Evolutionary conservation across 1,140 invertebrate species (phyloP), one percentile per base, ranked within the genome.

Genomic region (Ceratosolen solmsi): DNA sequence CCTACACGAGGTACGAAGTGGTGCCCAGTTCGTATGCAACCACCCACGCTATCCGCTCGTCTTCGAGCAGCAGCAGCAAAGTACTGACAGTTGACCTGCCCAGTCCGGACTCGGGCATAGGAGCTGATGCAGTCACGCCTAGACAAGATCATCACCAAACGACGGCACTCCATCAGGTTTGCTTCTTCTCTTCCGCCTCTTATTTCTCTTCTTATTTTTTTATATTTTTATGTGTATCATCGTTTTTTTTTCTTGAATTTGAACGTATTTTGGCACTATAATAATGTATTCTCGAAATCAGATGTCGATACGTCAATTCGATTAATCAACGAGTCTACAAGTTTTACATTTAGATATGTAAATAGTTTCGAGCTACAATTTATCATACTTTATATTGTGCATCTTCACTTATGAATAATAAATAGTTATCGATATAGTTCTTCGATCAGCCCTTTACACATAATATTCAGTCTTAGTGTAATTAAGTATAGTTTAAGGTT

Each of bases 91-190:
- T 98, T 84, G 97, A 98, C 92, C 93, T 98, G 84, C 97, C 97
- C 0, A 97, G 96, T 80, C 97, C 97, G 2, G 97, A 98, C 90
- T 97, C 96, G 85, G 97, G 97, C 27, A 98, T 98, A 86, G 97
- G 97, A 38, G 96, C 96, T 1, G 96, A 97, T 87, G 96, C 96
- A 84, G 96, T 97, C 87, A 98, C 97, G 46, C 97, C 97, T 58
- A 89, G 96, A 96, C 92, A 96, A 95, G 92, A 96, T 94, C 89
- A 95, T 94, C 91, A 95, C 96, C 87, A 90, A 30, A 88, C 90
- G 33, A 90, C 90, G 65, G 88, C 91, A 58, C 85, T 92, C 3
- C 96, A 97, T 92, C 96, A 97, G 96, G 97, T 97, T n/a, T n/a
- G 33, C 41, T 49, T 27, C 13, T 65, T 49, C 70, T 13, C 15